A percentile compares a stretch with the other conserved stretches of the same genome.
Evolutionary conservation across 1,140 invertebrate genomes (phyloP).

Genomic region (Drosophila ananassae): DNA sequence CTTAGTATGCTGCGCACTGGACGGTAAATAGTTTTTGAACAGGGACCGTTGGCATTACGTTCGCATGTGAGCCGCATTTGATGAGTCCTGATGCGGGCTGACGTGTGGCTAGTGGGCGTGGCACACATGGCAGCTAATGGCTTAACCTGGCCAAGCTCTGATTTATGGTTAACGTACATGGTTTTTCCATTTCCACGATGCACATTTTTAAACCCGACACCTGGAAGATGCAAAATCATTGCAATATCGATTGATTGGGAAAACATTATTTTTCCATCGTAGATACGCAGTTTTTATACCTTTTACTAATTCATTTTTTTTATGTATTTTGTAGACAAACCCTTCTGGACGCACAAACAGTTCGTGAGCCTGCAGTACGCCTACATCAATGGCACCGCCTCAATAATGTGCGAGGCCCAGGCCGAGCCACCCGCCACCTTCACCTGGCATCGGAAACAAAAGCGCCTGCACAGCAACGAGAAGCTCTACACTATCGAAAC

Average conservation of each 20-base stretch:
- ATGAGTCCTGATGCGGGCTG: slow-evolving; percentile 28
- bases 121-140: slow-evolving; percentile 69
- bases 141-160: slow-evolving; percentile 50
- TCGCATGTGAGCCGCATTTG: slow-evolving; percentile 36
- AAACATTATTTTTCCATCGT: neutral
- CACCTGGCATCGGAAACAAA: slow-evolving; percentile 85
- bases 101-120: slow-evolving; percentile 35
- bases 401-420: slow-evolving; percentile 86
- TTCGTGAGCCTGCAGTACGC: slow-evolving; percentile 79
- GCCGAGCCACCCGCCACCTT: slow-evolving; percentile 86
- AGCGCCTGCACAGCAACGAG: slow-evolving; percentile 73
- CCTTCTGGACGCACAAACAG: slow-evolving; percentile 75
- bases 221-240: neutral
- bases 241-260: neutral
- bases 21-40: slow-evolving; percentile 76
- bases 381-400: slow-evolving; percentile 85
- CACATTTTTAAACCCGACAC: slow-evolving; percentile 8
- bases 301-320: neutral
- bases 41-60: slow-evolving; percentile 62
- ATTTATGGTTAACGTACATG: slow-evolving; percentile 61
- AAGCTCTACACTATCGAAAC: slow-evolving; percentile 72
- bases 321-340: slow-evolving; percentile 82
- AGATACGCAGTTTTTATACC: neutral
- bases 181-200: slow-evolving; percentile 46
- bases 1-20: slow-evolving; percentile 63